Percentiles rank a stretch among this genome's conserved stretches.
Evolutionary conservation across 35 echinoderm and acorn worm genomes (phyloP).

Genomic region (Apostichopus japonicus): DNA sequence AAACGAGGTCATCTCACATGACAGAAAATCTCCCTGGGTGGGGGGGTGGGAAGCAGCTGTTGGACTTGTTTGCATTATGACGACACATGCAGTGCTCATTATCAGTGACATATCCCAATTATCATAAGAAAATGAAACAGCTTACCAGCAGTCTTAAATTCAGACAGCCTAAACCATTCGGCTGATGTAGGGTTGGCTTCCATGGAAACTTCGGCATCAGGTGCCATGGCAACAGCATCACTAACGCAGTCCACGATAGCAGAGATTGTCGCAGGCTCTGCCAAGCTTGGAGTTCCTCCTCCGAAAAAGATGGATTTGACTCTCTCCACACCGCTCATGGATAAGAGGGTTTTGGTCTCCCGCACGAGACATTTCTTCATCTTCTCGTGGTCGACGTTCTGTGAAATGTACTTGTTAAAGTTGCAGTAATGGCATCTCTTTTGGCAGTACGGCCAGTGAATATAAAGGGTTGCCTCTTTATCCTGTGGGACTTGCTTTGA

Average conservation of each 20-base stretch:
- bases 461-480: constrained; percentile 76
- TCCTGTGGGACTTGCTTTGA: no score
- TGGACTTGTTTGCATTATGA: neutral
- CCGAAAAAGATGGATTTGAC: constrained; percentile 94
- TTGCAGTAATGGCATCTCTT: constrained; percentile 91
- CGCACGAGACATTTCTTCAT: constrained; percentile 72
- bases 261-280: constrained; percentile 63
- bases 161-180: constrained; percentile 54
- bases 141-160: constrained; percentile 87
- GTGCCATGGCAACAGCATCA: constrained; percentile 18
- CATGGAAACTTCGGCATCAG: constrained; percentile 75
- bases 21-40: neutral
- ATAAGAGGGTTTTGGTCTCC: constrained; percentile 72
- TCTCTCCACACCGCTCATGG: constrained; percentile 65
- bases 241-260: constrained; percentile 68
- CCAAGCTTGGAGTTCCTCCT: constrained; percentile 91
- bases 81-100: neutral
- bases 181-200: constrained; percentile 89
- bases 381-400: constrained; percentile 64
- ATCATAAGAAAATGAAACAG: neutral
- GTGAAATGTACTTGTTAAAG: constrained; percentile 91
- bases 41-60: no score
- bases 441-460: constrained; percentile 97
- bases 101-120: neutral
- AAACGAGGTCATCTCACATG: no score